A percentile compares a stretch with the other conserved stretches of the same genome.
These are phyloP conservation scores for Salvelinus namaycush DNA, from an alignment of 2,113 vertebrate species.

Conservation along the genomic window DNA sequence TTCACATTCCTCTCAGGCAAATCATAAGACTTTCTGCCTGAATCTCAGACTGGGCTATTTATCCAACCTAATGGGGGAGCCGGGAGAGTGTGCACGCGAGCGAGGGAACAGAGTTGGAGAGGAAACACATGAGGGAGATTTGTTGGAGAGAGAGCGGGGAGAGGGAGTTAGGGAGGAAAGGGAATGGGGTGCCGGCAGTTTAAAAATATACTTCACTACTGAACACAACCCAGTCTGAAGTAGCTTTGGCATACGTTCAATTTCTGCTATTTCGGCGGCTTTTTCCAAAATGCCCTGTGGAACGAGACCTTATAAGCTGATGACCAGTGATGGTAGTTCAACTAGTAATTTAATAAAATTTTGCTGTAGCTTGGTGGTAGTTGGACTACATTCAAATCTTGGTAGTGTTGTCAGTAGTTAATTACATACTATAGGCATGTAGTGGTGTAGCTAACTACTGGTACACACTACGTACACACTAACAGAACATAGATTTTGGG, in stretches of 20 bases:
- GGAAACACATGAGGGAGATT: slow-evolving; percentile 53
- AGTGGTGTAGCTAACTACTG: no score
- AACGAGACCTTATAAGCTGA: slow-evolving; percentile 72
- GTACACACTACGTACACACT: no score
- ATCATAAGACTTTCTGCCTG: slow-evolving; percentile 53
- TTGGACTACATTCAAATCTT: no score
- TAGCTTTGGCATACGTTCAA: slow-evolving; percentile 58
- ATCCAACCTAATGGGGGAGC: slow-evolving; percentile 36
- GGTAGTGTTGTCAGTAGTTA: no score
- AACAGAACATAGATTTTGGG: no score
- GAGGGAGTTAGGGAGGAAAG: slow-evolving; percentile 42
- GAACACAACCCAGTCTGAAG: slow-evolving; percentile 45
- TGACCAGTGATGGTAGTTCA: slow-evolving; percentile 34
- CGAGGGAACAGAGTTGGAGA: slow-evolving; percentile 13
- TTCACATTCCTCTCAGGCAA: slow-evolving; percentile 67
- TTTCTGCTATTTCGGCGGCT: slow-evolving; percentile 69
- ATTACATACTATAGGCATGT: no score
- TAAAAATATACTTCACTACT: slow-evolving; percentile 54
- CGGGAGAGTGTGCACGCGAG: background rate
- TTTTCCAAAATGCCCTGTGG: slow-evolving; percentile 69
- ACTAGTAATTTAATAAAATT: no score
- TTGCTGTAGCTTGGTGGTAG: no score
- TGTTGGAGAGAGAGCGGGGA: slow-evolving; percentile 34
- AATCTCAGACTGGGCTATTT: slow-evolving; percentile 42
- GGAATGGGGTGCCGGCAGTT: slow-evolving; percentile 38